phyloP scores from a whole-genome alignment of 2,113 vertebrate genomes.

The Hippoglossus stenolepis region DNA sequence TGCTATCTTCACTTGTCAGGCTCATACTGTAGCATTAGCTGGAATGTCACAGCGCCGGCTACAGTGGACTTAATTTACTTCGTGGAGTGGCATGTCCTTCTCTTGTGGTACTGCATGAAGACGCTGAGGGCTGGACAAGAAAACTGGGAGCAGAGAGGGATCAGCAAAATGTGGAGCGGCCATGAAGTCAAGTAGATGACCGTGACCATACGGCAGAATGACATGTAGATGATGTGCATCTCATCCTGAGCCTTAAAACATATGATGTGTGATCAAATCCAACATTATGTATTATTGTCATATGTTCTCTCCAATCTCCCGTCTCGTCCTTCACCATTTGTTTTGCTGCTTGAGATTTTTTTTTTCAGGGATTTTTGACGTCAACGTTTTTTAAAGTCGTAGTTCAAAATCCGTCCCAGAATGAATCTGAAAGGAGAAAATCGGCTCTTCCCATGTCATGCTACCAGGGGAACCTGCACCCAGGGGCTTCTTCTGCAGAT shows the following conservation, averaged over 20 bases:
- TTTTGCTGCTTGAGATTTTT: no score
- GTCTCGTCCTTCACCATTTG: no score
- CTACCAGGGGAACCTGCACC: no score
- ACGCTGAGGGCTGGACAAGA: constrained; percentile 33
- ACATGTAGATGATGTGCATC: constrained; percentile 21
- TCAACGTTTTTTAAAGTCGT: no score
- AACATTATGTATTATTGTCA: no score
- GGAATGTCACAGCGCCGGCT: constrained; percentile 60
- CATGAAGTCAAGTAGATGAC: constrained; percentile 15
- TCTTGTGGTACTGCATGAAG: constrained; percentile 29
- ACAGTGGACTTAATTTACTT: constrained; percentile 71
- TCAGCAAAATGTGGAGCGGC: constrained; percentile 9
- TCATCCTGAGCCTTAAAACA: background rate
- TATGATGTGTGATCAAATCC: no score
- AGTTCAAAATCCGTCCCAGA: no score
- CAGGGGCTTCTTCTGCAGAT: background rate
- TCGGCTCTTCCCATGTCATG: no score
- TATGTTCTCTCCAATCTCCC: no score
- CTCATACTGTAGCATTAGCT: constrained; percentile 54
- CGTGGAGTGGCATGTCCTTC: constrained; percentile 40
- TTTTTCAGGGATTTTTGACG: no score
- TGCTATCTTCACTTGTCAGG: constrained; percentile 71
- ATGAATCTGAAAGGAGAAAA: no score
- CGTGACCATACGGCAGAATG: constrained; percentile 1
- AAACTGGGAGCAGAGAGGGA: constrained; percentile 24